Evolutionary conservation across 2,888 invertebrate species (phyloP), one percentile per base, ranked within the genome.

Genomic region (Danaus chrysippus): DNA sequence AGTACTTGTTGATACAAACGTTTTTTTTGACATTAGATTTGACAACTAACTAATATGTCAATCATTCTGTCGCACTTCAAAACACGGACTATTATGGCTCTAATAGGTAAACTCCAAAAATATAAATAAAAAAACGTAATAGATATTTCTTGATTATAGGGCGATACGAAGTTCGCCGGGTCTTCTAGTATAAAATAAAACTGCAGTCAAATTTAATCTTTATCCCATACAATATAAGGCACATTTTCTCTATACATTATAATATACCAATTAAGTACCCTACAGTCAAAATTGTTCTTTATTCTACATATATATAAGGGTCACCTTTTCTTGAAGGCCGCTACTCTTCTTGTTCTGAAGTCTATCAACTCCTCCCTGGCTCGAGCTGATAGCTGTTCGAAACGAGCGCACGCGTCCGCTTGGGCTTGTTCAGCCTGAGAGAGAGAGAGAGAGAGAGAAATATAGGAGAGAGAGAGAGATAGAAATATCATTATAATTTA

Each of bases 331-430:
- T 95, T 95, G 89, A 99, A 99, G 54, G 98, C 98, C 61, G 95
- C 94, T 55, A 99, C 97, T 72, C 99, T 93, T 68, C 99, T 92
- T 15, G 95, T 93, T 79, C 98, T 96, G 86, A 98, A 98, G 85
- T 98, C 97, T 70, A 95, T 92, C 54, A 99, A 90, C 83, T 99
- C 99, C 86, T 98, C 98, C 80, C 98, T 95, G 54, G 98, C 99
- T 72, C 97, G 96, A 68, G 97, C 96, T 0, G 99, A 98, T 89
- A 99, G 97, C 68, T 96, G 95, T 86, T 99, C 99, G 85, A 99
- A 99, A 78, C 96, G 97, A 64, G 97, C 97, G 84, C 98, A 99
- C 11, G 98, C 97, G 75, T 95, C 94, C 54, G 97, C 95, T 85
- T 99, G 99, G n/a, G 96, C 95, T 71, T 94, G 93, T 87, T 99